Evolutionary conservation across 2,888 invertebrate genomes (phyloP).

Genomic region (Dromius quadrimaculatus): DNA sequence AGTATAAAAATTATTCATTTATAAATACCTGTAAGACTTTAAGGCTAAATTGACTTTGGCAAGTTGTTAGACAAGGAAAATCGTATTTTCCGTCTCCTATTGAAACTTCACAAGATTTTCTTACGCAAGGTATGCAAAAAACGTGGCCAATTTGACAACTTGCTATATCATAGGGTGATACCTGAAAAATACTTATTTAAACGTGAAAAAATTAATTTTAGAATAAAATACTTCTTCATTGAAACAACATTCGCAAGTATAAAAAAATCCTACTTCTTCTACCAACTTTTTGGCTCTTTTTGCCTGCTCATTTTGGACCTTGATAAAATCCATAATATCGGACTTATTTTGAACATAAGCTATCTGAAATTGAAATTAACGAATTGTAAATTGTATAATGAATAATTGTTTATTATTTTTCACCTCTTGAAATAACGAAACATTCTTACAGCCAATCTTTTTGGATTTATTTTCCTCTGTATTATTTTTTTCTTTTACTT

Average conservation of each 20-base stretch:
- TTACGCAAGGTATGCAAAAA: slow-evolving; percentile 67
- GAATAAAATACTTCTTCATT: slow-evolving; percentile 66
- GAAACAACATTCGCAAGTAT: slow-evolving; percentile 70
- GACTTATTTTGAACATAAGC: slow-evolving; percentile 61
- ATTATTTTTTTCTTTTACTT: not conserved
- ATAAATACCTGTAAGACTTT: slow-evolving; percentile 60
- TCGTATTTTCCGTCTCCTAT: slow-evolving; percentile 65
- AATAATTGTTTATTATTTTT: not conserved
- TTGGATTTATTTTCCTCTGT: not conserved
- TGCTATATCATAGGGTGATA: slow-evolving; percentile 63
- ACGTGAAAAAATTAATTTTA: not conserved
- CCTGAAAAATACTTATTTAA: slow-evolving; percentile 13
- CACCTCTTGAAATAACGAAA: slow-evolving; percentile 20
- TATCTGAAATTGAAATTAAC: slow-evolving; percentile 58
- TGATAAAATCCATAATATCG: slow-evolving; percentile 59
- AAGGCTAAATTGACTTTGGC: slow-evolving; percentile 62
- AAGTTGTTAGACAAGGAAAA: slow-evolving; percentile 67
- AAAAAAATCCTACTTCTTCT: slow-evolving; percentile 63
- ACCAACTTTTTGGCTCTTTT: slow-evolving; percentile 59
- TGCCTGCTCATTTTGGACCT: slow-evolving; percentile 56
- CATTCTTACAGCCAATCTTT: slow-evolving; percentile 6
- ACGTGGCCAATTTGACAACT: slow-evolving; percentile 65
- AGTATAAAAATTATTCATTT: not conserved
- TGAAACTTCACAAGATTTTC: slow-evolving; percentile 62
- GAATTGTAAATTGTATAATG: no score